Evolutionary conservation across 1,140 invertebrate species (phyloP), one percentile per base, ranked within the genome.

Genomic region (Kradibia gibbosae): DNA sequence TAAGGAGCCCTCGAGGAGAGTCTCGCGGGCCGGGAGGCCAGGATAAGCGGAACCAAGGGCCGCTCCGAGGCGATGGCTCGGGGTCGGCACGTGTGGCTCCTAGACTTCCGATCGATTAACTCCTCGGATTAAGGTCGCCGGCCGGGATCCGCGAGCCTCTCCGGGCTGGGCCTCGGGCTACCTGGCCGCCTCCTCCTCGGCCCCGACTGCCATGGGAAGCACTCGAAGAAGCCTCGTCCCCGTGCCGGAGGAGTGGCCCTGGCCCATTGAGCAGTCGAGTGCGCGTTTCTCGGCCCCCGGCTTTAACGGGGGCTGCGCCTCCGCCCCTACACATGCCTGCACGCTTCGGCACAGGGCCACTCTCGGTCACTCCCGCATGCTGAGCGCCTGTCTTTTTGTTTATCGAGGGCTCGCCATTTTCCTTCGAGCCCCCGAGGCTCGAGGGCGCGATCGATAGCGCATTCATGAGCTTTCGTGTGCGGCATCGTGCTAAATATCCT

Each of bases 41-140:
- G 17, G 17, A 48, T 17, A 17, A 48, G 45, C 45, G 8, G 45
- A 48, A 48, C 7, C 45, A 17, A 48, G 45, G 45, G 17, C 45
- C 45, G 45, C 45, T 17, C 45, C 45, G 22, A 8, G 13, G 36
- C 62, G 13, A 20, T n/a, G 15, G n/a, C 17, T 22, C 82, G 67
- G 5, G 42, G 71, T 62, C 11, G 87, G 80, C 87, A 89, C 88
- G 87, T 88, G 88, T 84, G 74, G 82, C 83, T 85, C 88, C 85
- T 87, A 89, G 87, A 89, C 87, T 89, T 89, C 87, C 87, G 87
- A 87, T 88, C 88, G 88, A 89, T 89, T 89, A 89, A 87, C 86
- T 87, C 79, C 80, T 86, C 85, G 85, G 81, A 62, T 22, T 83
- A 86, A 22, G 5, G 39, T 39, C 74, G 20, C 11, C 36, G 72